Evolutionary conservation across 2,797 vertebrate species (phyloP), one percentile per base, ranked within the genome.

Genomic region (Halcyon smyrnensis): DNA sequence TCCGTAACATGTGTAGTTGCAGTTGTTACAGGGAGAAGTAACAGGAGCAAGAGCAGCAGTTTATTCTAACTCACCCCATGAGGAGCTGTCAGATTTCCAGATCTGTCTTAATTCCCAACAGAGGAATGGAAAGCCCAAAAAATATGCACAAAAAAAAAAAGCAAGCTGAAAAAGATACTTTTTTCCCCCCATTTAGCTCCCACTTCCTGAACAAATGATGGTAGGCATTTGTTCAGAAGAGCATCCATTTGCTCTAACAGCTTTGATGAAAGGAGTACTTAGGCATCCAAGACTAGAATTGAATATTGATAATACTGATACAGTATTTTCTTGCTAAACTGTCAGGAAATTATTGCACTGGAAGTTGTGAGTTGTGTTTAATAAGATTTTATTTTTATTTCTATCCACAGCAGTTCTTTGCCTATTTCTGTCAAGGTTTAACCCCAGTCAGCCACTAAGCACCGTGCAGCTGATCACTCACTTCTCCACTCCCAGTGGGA

Each of bases 351-450:
- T 70, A 90, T 34, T 67, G 28, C n/a, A 63, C 6, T 79, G 39
- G 50, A 89, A 92, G n/a, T 91, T 77, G 5, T 32, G 23, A 89
- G 57, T 12, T 84, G 89, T 41, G 21, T 68, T 95, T 90, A 92
- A 92, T 59, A 43, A 87, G 63, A 34, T 70, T 73, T 86, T 41
- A 34, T 43, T 82, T 74, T 77, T 75, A 12, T 19, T 85, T 93
- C 67, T 34, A 76, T 74, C 69, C 79, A 24, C 19, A 87, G 70
- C 43, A 77, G 43, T 63, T 91, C 39, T 64, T 89, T 60, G 23
- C 54, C 64, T 91, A 67, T 89, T 93, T 65, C 64, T 67, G 23
- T 46, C 32, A 16, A 36, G 45, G 37, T 62, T 62, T 39, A 62
- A 39, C 37, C 37, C 27, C 25, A 62, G 24, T 16, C 14, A 7